Percentiles rank a stretch among this genome's conserved stretches.
These are phyloP conservation scores for Chamaea fasciata DNA, from an alignment of 2,113 vertebrate genomes.

Conservation along the genomic window DNA sequence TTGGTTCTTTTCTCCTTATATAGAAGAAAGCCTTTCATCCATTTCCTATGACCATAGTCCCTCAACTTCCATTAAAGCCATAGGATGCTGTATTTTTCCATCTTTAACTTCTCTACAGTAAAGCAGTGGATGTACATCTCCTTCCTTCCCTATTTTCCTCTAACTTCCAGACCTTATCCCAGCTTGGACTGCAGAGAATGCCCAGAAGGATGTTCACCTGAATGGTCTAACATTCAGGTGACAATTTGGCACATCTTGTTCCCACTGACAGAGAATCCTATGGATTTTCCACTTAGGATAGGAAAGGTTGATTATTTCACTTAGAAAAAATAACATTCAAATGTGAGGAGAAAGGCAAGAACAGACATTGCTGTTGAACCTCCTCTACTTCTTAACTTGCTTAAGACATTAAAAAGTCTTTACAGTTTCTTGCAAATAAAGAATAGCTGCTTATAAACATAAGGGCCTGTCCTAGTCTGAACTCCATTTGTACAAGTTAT, in stretches of 20 bases:
- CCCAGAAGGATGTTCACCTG: not conserved
- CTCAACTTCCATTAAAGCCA: not conserved
- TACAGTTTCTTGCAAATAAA: not conserved
- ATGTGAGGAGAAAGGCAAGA: not conserved
- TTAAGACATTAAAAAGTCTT: not conserved
- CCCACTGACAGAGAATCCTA: not conserved
- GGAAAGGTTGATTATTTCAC: not conserved
- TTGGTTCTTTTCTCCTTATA: not conserved
- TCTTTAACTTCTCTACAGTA: not conserved
- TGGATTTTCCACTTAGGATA: not conserved
- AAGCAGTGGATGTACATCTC: not conserved
- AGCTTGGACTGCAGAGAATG: not conserved
- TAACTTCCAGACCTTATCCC: not conserved
- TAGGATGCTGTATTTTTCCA: not conserved
- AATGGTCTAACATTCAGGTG: not conserved
- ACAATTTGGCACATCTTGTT: not conserved
- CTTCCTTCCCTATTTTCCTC: not conserved
- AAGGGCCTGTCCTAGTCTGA: not conserved
- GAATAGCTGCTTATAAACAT: not conserved
- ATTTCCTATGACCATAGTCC: not conserved
- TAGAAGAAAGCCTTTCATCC: not conserved
- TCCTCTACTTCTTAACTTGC: not conserved
- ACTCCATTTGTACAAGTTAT: not conserved
- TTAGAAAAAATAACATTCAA: not conserved
- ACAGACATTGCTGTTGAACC: not conserved